Conservation (phyloP, 2,797 vertebrate species). For the Anolis apletophallus region DNA sequence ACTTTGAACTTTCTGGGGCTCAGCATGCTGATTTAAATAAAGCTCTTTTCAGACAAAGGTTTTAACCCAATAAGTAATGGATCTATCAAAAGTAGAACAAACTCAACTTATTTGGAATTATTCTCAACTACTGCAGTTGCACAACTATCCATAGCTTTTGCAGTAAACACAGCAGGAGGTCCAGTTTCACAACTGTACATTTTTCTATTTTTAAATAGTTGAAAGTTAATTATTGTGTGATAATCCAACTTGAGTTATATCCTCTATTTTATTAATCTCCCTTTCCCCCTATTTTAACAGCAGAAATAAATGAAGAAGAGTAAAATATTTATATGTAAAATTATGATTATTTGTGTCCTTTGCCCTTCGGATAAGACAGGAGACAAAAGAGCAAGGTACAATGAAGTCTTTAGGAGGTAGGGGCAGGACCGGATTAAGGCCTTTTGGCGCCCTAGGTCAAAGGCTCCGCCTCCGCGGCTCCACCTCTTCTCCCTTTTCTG, state of each 20-base stretch:
- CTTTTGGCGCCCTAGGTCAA: too few relatives aligned
- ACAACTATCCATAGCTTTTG: not conserved
- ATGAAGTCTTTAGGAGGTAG: not conserved
- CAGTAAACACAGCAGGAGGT: not conserved
- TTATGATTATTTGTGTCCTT: not conserved
- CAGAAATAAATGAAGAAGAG: slow-evolving; percentile 9
- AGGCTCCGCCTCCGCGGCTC: too few relatives aligned
- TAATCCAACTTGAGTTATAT: not conserved
- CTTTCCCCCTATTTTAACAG: not conserved
- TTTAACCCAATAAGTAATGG: slow-evolving; percentile 1
- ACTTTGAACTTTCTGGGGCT: not conserved
- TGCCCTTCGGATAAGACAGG: not conserved
- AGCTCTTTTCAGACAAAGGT: slow-evolving; percentile 1
- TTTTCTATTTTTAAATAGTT: slow-evolving; percentile 1
- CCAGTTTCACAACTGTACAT: not conserved
- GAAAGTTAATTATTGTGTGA: not conserved
- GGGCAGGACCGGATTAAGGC: too few relatives aligned
- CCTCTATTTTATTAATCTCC: not conserved
- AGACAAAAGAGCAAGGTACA: not conserved
- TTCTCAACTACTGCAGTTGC: not conserved
- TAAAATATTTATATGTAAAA: slow-evolving; percentile 12
- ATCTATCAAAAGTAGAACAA: slow-evolving; percentile 10
- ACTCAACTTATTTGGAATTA: not conserved
- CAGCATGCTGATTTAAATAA: not conserved
- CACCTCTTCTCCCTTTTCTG: too few relatives aligned